These are phyloP conservation scores for Steromphala cineraria DNA, from an alignment of 2,888 invertebrate species.

Conservation along the genomic window DNA sequence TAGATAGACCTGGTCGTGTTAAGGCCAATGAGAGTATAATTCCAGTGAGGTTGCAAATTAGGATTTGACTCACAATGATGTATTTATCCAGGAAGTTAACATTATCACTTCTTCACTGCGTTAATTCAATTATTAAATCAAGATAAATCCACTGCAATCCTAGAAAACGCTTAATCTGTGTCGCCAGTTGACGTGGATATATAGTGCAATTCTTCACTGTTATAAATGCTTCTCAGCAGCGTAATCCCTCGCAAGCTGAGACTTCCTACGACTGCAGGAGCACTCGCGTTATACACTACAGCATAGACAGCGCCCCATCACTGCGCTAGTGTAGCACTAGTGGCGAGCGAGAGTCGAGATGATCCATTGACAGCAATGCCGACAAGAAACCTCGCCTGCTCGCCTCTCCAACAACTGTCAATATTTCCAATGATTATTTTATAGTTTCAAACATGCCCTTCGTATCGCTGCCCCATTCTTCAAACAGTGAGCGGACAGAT, in stretches of 20 bases:
- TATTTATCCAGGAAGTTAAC: too few relatives aligned
- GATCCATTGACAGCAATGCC: background rate
- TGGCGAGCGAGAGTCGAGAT: background rate
- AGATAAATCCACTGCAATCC: too few relatives aligned
- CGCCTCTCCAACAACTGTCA: background rate
- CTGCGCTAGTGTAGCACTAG: background rate
- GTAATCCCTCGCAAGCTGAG: background rate
- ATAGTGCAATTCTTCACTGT: too few relatives aligned
- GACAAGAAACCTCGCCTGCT: background rate
- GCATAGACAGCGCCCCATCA: background rate
- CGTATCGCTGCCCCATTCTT: background rate
- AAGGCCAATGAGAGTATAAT: too few relatives aligned
- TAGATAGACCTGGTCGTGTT: background rate
- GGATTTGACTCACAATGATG: too few relatives aligned
- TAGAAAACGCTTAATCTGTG: too few relatives aligned
- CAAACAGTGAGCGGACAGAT: background rate
- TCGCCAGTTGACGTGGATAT: too few relatives aligned
- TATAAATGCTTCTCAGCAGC: too few relatives aligned
- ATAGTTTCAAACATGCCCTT: conserved; percentile 1
- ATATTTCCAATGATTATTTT: conserved; percentile 2
- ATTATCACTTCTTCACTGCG: too few relatives aligned
- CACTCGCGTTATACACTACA: background rate
- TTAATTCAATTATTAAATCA: too few relatives aligned
- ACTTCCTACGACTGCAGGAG: background rate
- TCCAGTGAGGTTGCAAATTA: too few relatives aligned